Evolutionary conservation across 2,888 invertebrate genomes (phyloP), one percentile per base, ranked within the genome.

Genomic region (Griposia aprilina): DNA sequence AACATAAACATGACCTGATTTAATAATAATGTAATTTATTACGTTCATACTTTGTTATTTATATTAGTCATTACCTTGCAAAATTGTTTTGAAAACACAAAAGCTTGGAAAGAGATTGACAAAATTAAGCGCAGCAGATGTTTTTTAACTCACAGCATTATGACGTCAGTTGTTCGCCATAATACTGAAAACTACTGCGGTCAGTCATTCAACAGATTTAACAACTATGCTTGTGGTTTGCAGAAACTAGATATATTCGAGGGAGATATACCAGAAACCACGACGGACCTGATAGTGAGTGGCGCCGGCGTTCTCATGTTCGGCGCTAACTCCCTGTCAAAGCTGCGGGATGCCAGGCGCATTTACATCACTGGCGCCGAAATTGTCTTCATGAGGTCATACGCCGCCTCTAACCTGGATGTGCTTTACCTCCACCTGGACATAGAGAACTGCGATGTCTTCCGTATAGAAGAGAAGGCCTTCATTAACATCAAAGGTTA

Each of bases 401-500:
- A 97, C 88, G 97, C 98, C 15, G 98, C 98, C 86, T 96, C 97
- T 89, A 97, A 97, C 90, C 93, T 98, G 74, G 97, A 97, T 88
- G 97, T 97, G 11, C 95, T 97, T 81, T 97, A 97, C 93, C 97
- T 97, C 60, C 96, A 97, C 78, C 94, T 98, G 79, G 97, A 98
- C 89, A 97, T 98, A 69, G 94, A 97, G 80, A 95, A 97, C 89
- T 97, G 98, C 93, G 97, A 97, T 87, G 93, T 96, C 73, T 95
- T 98, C 67, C 94, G 97, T 26, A 95, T 98, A 77, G 98, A 98
- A 92, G 97, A 97, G 84, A 97, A 96, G 82, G 97, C 98, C 41
- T 98, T 98, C 91, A 97, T 96, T 88, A 97, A 97, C 82, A 97
- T 97, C 78, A 97, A 97, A 93, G 97, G 97, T 97, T 91, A 83